Evolutionary conservation across 2,113 vertebrate genomes (phyloP).

Genomic region (Myrmophylax atrothorax): DNA sequence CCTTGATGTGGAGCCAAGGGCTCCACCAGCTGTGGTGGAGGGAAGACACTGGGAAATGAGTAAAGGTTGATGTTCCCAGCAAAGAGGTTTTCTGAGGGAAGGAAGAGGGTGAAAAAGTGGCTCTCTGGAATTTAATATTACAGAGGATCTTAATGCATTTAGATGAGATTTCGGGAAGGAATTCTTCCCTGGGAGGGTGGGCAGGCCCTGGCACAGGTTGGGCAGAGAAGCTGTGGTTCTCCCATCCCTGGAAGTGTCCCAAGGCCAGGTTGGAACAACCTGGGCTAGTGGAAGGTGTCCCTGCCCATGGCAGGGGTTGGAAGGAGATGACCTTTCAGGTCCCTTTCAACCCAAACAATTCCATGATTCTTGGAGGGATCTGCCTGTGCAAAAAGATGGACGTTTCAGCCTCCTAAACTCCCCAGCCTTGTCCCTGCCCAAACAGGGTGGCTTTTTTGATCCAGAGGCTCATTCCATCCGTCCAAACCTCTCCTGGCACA

Average conservation of each 20-base stretch:
- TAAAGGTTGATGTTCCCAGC: too few species aligned
- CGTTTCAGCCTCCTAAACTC: neutral
- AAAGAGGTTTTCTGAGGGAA: neutral
- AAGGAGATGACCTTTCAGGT: neutral
- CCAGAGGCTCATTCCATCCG: neutral
- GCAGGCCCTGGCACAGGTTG: too few species aligned
- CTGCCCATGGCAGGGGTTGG: neutral
- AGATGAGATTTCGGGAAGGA: neutral
- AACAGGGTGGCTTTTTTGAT: neutral
- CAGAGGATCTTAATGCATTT: neutral
- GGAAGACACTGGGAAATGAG: neutral
- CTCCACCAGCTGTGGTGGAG: neutral
- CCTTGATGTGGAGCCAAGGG: neutral
- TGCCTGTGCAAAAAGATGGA: neutral
- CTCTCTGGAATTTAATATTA: neutral
- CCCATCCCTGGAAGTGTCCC: neutral
- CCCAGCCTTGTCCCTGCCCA: neutral
- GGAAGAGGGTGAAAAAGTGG: neutral
- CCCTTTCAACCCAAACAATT: neutral
- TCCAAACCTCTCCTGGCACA: neutral
- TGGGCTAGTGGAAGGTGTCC: neutral
- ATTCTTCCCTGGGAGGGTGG: neutral
- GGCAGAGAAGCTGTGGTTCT: neutral
- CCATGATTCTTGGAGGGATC: neutral
- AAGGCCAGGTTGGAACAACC: neutral